Conservation (phyloP, 2,888 invertebrate genomes). For the Mallateleia sp. region DNA sequence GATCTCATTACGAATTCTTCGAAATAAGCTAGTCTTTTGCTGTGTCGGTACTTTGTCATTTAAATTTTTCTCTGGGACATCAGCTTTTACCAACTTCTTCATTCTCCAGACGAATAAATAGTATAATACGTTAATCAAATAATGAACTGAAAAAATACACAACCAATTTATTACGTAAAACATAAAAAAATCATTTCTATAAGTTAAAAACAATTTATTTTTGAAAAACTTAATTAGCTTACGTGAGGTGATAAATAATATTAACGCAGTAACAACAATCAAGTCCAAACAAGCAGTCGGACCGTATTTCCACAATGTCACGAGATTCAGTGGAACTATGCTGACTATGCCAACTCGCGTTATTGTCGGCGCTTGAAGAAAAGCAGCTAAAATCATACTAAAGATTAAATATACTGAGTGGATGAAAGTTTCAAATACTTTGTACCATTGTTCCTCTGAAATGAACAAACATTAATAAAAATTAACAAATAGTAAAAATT, state of each 20-base stretch:
- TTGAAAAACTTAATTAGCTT: slow-evolving; percentile 62
- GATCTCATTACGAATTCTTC: slow-evolving; percentile 47
- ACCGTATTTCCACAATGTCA: slow-evolving; percentile 87
- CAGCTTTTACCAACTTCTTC: not conserved
- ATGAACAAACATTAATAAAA: slow-evolving; percentile 48
- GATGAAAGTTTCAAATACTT: slow-evolving; percentile 83
- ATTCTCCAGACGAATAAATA: slow-evolving; percentile 78
- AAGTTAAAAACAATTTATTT: too few relatives aligned
- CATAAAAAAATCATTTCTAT: too few relatives aligned
- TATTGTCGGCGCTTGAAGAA: slow-evolving; percentile 87
- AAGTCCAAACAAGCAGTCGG: slow-evolving; percentile 87
- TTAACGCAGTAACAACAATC: slow-evolving; percentile 86
- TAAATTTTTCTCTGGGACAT: not conserved
- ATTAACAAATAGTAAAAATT: slow-evolving; percentile 19
- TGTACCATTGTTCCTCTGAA: slow-evolving; percentile 86
- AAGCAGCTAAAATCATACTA: slow-evolving; percentile 88
- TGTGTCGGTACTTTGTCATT: not conserved
- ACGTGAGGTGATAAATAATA: slow-evolving; percentile 88
- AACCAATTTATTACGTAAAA: not conserved
- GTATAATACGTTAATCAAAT: slow-evolving; percentile 85
- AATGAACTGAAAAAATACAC: slow-evolving; percentile 84
- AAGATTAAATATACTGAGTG: slow-evolving; percentile 86
- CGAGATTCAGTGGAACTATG: slow-evolving; percentile 87
- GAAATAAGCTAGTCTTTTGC: slow-evolving; percentile 34
- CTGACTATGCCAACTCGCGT: slow-evolving; percentile 87